Evolutionary conservation across 2,113 vertebrate genomes (phyloP), one percentile per base, ranked within the genome.

Genomic region (Cnemophilus loriae): DNA sequence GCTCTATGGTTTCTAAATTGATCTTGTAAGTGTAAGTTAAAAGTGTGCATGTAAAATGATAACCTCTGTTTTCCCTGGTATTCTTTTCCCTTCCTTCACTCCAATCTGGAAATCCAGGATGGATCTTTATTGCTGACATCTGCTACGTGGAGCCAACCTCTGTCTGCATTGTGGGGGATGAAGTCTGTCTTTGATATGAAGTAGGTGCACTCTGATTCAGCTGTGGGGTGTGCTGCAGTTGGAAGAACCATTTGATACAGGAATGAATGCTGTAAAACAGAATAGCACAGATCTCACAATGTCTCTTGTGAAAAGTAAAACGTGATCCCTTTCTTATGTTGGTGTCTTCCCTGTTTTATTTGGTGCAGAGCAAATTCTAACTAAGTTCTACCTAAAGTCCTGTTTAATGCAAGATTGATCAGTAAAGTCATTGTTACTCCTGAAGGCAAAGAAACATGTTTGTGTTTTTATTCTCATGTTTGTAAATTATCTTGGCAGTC

Each of bases 111-210:
- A 80, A 63, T 77, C n/a, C 59, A 99, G 99, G 99, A 99, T 80
- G 99, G 99, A 49, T 99, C 99, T 76, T 98, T 99, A 96, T 97
- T 99, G 90, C 96, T 99, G 96, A 99, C 99, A 4, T 99, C 99
- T 41, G 99, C 99, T 86, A 99, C 99, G 0, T 99, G 99, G 99
- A 99, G 99, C 97, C 99, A 99, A 87, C 99, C 99, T 50, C 97
- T 99, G 73, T 99, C 99, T 95, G 99, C 99, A 6, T 98, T 99
- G 83, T 99, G 99, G 99, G 99, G 99, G 84, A 99, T 99, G 99
- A 99, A 99, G 92, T 99, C 99, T 27, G 99, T 99, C 91, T 99
- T 99, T 97, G 99, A 99, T 97, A 99, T 99, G 98, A 99, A 99
- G 99, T 99, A 98, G 97, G 99, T 98, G 83, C 81, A 69, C 33